Base-by-base conservation (phyloP, 2,113 vertebrate species). In the Epinephelus cyanopodus region DNA sequence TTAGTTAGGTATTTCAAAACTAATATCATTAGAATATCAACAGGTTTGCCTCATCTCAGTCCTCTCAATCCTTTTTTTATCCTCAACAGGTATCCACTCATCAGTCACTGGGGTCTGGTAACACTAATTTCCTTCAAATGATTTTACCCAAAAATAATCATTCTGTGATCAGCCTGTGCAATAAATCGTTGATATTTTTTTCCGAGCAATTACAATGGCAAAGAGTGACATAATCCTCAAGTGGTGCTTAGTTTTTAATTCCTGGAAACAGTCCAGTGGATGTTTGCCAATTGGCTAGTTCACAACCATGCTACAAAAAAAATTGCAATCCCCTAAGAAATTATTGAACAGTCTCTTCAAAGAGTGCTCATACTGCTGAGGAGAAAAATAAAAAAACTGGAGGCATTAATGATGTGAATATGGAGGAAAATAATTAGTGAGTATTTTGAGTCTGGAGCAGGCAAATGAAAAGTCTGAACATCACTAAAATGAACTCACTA, bases 201-300 rank as follows among this genome's bases (percentile, higher is more conserved):
- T 39, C 37, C 37, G 39, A 73, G 56, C 9, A 69, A 68, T 29
- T 50, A 0, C 18, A 27, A 11, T 47, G 53, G 52, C 45, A 56
- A 50, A 54, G 23, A 72, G 10, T 65, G 47, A 73, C 19, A 69
- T 47, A 77, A 74, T 77, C 73, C 53, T 5, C 17, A 65, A 62
- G 54, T 37, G 56, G 61, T 45, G 52, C 45, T 29, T 84, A 0
- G 17, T 62, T 79, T 74, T 79, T 10, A 68, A 87, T 58, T 57
- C 21, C 56, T 68, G n/a, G 54, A 79, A 74, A 66, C 17, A 48
- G 19, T 42, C 66, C 74, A 74, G 17, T 37, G 25, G 42, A 4
- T 47, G 52, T 61, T 4, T 79, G 77, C 67, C 53, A 73, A 25
- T 39, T 66, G 39, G 29, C 53, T 71, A 9, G 3, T 81, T 45